Conservation (phyloP, 2,888 invertebrate species). For the Tipula lateralis region DNA sequence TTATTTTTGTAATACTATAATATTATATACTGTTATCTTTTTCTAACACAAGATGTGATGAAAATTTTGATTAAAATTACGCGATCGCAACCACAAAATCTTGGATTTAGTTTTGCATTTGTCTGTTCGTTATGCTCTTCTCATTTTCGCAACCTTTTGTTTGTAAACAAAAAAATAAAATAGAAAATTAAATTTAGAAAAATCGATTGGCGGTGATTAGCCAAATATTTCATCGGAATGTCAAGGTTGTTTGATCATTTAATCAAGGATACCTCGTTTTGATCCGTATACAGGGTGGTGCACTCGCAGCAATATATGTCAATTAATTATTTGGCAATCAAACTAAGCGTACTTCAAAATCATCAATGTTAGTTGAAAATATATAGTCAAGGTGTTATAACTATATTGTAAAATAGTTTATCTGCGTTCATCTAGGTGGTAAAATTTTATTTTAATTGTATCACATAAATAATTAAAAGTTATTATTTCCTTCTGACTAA, state of each 20-base stretch:
- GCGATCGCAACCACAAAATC: not conserved
- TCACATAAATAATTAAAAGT: no score
- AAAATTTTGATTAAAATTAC: not conserved
- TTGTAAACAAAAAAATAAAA: not conserved
- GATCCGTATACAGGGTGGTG: not conserved
- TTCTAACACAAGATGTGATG: not conserved
- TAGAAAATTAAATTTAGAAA: not conserved
- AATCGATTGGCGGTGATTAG: not conserved
- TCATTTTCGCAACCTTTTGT: not conserved
- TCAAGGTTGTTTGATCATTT: not conserved
- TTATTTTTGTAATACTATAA: not conserved
- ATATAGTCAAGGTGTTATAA: no score
- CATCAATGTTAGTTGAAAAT: no score
- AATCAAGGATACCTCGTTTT: not conserved
- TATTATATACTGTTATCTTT: not conserved
- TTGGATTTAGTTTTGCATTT: not conserved
- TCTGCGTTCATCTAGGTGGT: no score
- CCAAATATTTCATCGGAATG: not conserved
- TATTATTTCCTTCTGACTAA: no score
- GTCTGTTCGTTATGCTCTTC: not conserved
- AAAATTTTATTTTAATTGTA: no score
- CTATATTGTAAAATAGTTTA: no score
- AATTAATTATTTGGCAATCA: no score
- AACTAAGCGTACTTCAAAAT: no score
- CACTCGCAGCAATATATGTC: no score